phyloP scores from a whole-genome alignment of 1,140 invertebrate genomes.

The Anastrepha ludens region DNA sequence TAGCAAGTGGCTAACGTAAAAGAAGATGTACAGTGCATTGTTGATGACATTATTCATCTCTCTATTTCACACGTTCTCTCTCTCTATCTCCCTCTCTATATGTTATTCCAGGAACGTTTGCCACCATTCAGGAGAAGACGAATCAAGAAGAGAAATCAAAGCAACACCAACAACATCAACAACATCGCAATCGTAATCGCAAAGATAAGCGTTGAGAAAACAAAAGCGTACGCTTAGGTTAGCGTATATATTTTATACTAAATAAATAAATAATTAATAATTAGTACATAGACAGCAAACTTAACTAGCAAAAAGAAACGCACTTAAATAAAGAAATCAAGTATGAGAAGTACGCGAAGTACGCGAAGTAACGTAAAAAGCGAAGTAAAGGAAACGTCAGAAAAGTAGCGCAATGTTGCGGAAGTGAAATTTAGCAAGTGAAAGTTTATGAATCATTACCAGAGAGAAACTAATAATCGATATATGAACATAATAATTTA shows the following conservation, averaged over 20 bases:
- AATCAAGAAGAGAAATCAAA: slow-evolving; percentile 18
- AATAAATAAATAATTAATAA: slow-evolving; percentile 1
- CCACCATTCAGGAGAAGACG: slow-evolving; percentile 15
- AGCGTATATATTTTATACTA: slow-evolving; percentile 46
- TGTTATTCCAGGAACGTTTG: slow-evolving; percentile 24
- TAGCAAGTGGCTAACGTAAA: not conserved
- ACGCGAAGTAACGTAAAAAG: not conserved
- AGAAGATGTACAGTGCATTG: not conserved
- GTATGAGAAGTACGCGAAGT: not conserved
- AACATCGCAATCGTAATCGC: slow-evolving; percentile 53
- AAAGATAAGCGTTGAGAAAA: slow-evolving; percentile 52
- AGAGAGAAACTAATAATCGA: not conserved
- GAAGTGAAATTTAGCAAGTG: not conserved
- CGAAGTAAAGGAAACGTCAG: not conserved
- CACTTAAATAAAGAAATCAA: slow-evolving; percentile 7
- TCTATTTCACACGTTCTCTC: not conserved
- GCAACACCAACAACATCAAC: slow-evolving; percentile 48
- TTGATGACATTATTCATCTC: not conserved
- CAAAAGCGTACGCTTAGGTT: not conserved
- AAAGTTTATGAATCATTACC: slow-evolving; percentile 24
- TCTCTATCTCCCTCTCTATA: slow-evolving; percentile 6
- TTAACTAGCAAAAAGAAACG: slow-evolving; percentile 37
- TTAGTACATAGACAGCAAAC: slow-evolving; percentile 3
- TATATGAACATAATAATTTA: not conserved
- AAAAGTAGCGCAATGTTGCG: not conserved